phyloP scores from a whole-genome alignment of 2,888 invertebrate genomes.

The Aquatica leii region DNA sequence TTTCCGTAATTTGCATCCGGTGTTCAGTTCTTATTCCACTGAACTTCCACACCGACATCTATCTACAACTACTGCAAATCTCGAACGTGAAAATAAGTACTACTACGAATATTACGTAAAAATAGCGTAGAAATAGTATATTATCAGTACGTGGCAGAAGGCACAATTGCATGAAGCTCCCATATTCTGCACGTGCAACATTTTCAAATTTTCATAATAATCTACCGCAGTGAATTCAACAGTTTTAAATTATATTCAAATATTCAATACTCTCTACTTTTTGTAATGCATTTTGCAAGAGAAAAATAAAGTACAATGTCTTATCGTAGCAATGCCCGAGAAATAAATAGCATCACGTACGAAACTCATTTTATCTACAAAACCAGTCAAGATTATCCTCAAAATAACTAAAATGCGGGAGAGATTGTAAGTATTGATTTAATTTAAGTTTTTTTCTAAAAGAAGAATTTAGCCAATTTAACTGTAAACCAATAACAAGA shows the following conservation, averaged over 20 bases:
- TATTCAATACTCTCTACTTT: no score
- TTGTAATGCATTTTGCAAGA: no score
- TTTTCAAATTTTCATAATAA: constrained; percentile 2
- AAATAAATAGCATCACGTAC: no score
- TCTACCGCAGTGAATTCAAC: constrained; percentile 1
- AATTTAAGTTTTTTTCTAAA: no score
- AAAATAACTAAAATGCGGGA: no score
- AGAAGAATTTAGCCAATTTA: no score
- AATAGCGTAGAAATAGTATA: constrained; percentile 36
- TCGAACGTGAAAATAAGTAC: constrained; percentile 38
- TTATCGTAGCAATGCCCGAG: no score
- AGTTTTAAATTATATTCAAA: constrained; percentile 8
- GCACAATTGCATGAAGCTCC: not conserved
- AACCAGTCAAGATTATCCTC: no score
- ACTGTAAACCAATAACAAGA: no score
- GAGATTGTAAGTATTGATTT: no score
- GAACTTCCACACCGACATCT: constrained; percentile 29
- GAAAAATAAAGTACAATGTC: no score
- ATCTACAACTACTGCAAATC: constrained; percentile 41
- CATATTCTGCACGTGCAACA: constrained; percentile 6
- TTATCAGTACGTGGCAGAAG: constrained; percentile 12
- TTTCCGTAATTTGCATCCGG: constrained; percentile 18
- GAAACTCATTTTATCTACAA: no score
- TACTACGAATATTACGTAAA: constrained; percentile 34
- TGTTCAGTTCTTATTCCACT: constrained; percentile 13